These are phyloP conservation scores for Blomia tropicalis DNA, from an alignment of 2,888 invertebrate genomes.

Conservation along the genomic window DNA sequence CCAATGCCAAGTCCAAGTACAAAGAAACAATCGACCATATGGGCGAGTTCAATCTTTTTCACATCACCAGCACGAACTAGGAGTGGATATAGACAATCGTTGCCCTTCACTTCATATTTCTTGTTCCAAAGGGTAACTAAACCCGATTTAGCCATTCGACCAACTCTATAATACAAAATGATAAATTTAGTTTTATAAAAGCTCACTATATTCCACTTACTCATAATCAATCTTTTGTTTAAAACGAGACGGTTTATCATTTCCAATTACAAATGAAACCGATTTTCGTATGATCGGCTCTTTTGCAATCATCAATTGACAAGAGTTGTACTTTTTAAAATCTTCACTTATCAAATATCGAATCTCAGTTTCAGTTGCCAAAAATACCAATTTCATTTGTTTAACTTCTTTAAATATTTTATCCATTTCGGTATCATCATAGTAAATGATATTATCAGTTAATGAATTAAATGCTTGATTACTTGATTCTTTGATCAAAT, in stretches of 20 bases:
- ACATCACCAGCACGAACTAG: slow-evolving; percentile 43
- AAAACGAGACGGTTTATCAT: slow-evolving; percentile 1
- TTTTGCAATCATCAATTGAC: slow-evolving; percentile 21
- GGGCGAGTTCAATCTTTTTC: slow-evolving; percentile 68
- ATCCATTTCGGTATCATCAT: neutral
- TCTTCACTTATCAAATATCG: slow-evolving; percentile 18
- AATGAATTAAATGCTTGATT: neutral
- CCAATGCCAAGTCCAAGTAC: slow-evolving; percentile 55
- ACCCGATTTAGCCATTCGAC: slow-evolving; percentile 64
- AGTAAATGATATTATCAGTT: slow-evolving; percentile 15
- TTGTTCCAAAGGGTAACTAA: slow-evolving; percentile 65
- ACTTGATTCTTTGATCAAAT: neutral
- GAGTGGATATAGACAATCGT: slow-evolving; percentile 48
- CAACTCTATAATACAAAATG: slow-evolving; percentile 44
- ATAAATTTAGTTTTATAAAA: neutral
- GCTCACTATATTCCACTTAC: slow-evolving; percentile 12
- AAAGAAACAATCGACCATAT: slow-evolving; percentile 79
- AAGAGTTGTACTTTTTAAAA: slow-evolving; percentile 1
- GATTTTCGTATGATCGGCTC: slow-evolving; percentile 22
- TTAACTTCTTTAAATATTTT: slow-evolving; percentile 9
- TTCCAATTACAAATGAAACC: slow-evolving; percentile 18
- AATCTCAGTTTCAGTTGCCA: slow-evolving; percentile 18
- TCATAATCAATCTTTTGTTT: slow-evolving; percentile 19
- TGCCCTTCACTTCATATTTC: slow-evolving; percentile 56
- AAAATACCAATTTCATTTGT: slow-evolving; percentile 11